These are phyloP conservation scores for Montifringilla adamsi DNA, from an alignment of 2,113 vertebrate genomes.

Conservation along the genomic window DNA sequence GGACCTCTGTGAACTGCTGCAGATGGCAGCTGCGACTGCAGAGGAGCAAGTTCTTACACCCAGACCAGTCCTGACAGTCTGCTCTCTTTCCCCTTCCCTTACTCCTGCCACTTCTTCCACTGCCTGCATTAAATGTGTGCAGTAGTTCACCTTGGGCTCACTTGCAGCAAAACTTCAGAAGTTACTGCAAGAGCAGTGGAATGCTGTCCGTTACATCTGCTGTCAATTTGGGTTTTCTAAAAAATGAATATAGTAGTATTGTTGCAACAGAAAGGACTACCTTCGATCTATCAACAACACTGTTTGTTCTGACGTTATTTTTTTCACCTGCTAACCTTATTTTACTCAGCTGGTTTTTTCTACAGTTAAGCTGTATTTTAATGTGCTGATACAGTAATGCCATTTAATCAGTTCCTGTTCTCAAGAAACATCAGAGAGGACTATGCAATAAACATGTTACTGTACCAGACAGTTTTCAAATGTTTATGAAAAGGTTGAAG, in stretches of 20 bases:
- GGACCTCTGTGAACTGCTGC: background rate
- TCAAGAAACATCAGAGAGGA: background rate
- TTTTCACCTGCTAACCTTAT: background rate
- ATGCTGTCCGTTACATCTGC: background rate
- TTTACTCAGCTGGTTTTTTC: background rate
- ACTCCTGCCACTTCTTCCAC: background rate
- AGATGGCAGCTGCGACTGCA: background rate
- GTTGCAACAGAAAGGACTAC: background rate
- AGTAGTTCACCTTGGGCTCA: background rate
- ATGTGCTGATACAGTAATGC: background rate
- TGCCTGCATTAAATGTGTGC: background rate
- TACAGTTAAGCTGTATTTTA: background rate
- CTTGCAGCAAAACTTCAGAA: background rate
- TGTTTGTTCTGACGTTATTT: background rate
- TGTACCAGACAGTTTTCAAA: background rate
- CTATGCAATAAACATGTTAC: background rate
- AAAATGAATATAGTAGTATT: background rate
- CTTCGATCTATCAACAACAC: background rate
- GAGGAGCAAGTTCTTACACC: background rate
- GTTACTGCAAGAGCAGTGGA: background rate
- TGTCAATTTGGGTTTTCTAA: fast-evolving
- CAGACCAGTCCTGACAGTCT: background rate
- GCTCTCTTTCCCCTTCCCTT: too few species aligned
- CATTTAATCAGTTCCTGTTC: background rate
- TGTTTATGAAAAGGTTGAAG: background rate